Conservation (phyloP, 2,888 invertebrate genomes). For the Agrenia bidenticulata region DNA sequence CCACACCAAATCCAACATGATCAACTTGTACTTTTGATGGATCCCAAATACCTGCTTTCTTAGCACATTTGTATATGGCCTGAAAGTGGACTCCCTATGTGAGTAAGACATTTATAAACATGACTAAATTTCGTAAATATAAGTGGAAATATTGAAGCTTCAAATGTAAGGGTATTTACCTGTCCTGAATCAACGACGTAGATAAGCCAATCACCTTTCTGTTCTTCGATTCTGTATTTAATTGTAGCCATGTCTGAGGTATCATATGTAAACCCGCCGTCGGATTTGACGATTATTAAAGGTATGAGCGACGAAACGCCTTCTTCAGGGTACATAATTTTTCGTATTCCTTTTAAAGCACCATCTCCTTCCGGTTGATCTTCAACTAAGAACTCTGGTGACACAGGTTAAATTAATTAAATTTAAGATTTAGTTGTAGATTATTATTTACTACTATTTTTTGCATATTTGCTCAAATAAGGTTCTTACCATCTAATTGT, state of each 20-base stretch:
- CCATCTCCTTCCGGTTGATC: constrained; percentile 62
- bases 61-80: constrained; percentile 75
- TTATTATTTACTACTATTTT: neutral
- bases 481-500: constrained; percentile 67
- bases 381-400: constrained; percentile 65
- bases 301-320: constrained; percentile 66
- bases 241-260: constrained; percentile 96
- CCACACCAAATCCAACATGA: constrained; percentile 94
- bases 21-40: constrained; percentile 70
- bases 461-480: too few relatives aligned
- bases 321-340: constrained; percentile 72
- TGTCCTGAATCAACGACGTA: constrained; percentile 96
- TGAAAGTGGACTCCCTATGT: constrained; percentile 68
- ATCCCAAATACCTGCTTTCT: constrained; percentile 72
- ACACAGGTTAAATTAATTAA: too few relatives aligned
- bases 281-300: constrained; percentile 91
- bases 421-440: too few relatives aligned
- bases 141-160: too few relatives aligned
- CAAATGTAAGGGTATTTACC: constrained; percentile 56
- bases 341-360: constrained; percentile 62
- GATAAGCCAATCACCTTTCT: constrained; percentile 83
- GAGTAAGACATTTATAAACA: neutral
- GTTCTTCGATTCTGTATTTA: constrained; percentile 77
- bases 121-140: neutral
- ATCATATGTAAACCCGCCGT: constrained; percentile 95